A percentile compares a stretch with the other conserved stretches of the same genome.
Conservation (phyloP, 2,888 invertebrate genomes). For the Athetis lepigone region DNA sequence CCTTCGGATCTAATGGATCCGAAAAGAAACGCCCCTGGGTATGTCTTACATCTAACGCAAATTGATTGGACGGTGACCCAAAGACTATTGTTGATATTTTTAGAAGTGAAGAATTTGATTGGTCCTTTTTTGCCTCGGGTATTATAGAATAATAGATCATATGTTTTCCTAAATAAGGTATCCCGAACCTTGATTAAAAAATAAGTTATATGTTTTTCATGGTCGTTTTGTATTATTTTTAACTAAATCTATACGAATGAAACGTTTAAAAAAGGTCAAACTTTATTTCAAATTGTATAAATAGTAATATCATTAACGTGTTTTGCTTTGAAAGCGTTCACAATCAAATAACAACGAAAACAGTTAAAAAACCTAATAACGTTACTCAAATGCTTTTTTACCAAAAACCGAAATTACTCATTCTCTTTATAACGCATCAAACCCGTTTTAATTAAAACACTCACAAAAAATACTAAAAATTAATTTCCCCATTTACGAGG, state of each 20-base stretch:
- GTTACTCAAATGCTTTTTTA: no score
- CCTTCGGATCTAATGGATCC: slow-evolving; percentile 79
- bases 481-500: slow-evolving; percentile 13
- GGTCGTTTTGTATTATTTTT: no score
- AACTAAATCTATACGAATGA: no score
- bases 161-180: no score
- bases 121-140: slow-evolving; percentile 24
- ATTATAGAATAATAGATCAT: no score
- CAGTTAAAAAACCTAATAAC: not conserved
- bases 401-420: not conserved
- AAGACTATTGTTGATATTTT: slow-evolving; percentile 56
- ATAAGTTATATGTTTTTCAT: no score
- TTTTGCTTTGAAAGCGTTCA: not conserved
- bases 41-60: slow-evolving; percentile 73
- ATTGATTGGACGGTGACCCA: slow-evolving; percentile 73
- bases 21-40: slow-evolving; percentile 71
- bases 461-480: slow-evolving; percentile 23
- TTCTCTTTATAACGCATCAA: slow-evolving; percentile 9
- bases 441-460: slow-evolving; percentile 43
- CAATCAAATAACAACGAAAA: not conserved
- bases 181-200: no score
- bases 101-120: slow-evolving; percentile 27
- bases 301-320: no score
- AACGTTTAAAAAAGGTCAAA: no score
- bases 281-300: no score